Percentiles rank a stretch among this genome's conserved stretches.
Conservation (phyloP, 2,797 vertebrate species). For the Melopsittacus undulatus region DNA sequence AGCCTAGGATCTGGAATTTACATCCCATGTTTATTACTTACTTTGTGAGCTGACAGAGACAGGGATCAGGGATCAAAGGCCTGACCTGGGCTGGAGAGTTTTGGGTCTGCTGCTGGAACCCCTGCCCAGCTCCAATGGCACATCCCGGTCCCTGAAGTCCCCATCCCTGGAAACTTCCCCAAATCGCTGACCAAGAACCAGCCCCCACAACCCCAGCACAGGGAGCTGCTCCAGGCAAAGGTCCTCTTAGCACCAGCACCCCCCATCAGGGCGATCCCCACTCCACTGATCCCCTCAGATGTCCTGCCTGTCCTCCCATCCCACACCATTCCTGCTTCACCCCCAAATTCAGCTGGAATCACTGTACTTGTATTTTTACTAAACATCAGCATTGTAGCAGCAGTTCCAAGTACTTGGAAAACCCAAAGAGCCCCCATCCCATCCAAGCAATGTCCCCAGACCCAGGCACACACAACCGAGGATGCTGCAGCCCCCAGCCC, state of each 20-base stretch:
- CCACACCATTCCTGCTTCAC: not conserved
- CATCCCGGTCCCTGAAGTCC: not conserved
- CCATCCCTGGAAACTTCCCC: not conserved
- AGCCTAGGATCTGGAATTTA: not conserved
- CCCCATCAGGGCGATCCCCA: not conserved
- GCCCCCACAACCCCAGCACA: accelerated
- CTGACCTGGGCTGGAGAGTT: not conserved
- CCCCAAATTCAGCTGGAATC: not conserved
- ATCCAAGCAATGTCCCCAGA: not conserved
- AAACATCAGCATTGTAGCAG: not conserved
- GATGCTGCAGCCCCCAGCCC: not conserved
- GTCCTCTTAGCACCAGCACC: accelerated
- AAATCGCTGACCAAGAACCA: not conserved
- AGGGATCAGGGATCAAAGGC: accelerated
- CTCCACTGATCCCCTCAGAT: not conserved
- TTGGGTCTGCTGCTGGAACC: not conserved
- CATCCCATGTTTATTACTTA: not conserved
- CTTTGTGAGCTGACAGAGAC: accelerated
- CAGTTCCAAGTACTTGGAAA: not conserved
- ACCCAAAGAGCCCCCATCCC: not conserved
- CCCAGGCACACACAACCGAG: not conserved
- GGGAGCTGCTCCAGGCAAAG: not conserved
- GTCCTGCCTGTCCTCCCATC: not conserved
- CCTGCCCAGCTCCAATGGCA: accelerated
- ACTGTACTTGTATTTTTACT: not conserved